Base-by-base conservation (phyloP, 2,797 vertebrate genomes). In the Eutrigla gurnardus region DNA sequence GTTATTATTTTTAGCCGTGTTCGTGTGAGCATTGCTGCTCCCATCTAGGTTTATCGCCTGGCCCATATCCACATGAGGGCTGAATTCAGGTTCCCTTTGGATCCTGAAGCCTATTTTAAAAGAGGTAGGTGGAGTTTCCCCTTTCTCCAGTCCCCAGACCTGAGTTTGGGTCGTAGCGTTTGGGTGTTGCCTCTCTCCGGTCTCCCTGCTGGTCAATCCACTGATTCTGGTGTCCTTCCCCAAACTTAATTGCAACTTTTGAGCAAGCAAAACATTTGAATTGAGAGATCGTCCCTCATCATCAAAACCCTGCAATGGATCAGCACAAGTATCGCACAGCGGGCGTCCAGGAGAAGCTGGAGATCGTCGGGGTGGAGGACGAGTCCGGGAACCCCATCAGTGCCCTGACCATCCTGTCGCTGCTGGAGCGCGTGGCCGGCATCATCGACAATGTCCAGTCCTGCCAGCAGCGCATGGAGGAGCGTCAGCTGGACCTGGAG, bases 361-460 rank as follows among this genome's bases (percentile, higher is more conserved):
- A 94, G 80, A 90, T 94, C 63, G 75, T 96, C 0, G 91, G 94
- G 0, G 89, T 96, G 0, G 96, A 97, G 88, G 97, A 98, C 12
- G 96, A 96, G 17, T 95, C 95, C 13, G 97, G 97, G 1, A 95
- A 97, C 43, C 95, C 94, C 37, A 92, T 95, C 89, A 94, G 93
- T 3, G 96, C 97, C 33, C 93, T 98, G 73, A 98, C 96, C 0
- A 97, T 99, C 46, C 95, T 99, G 83, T 97, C 97, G 0, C 96
- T 99, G 78, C 94, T 99, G 91, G 98, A 99, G 89, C 98, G 96
- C 36, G 98, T 99, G 50, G 97, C 97, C 33, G 94, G 95, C 63
- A 97, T 99, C 17, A 97, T 99, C 76, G 97, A 99, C 87, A 96
- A 95, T 0, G 97, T 99, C 57, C 97, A 99, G 92, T 95, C 95